Evolutionary conservation across 2,797 vertebrate genomes (phyloP), one percentile per base, ranked within the genome.

Genomic region (Leptoclinus maculatus): DNA sequence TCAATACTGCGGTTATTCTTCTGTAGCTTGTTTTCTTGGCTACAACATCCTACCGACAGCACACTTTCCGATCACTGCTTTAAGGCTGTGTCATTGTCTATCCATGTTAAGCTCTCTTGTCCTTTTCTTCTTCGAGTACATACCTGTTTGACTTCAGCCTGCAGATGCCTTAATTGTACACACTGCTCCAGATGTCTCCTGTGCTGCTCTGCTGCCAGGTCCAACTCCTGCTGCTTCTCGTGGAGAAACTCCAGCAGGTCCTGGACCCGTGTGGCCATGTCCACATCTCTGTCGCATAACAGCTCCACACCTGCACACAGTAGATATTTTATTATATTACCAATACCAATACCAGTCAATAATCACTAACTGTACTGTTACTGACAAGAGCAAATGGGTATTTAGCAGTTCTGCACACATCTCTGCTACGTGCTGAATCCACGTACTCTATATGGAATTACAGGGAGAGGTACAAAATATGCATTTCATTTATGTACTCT

Each of bases 121-220:
- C 49, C 45, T 41, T 23, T 27, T 45, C 23, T 21, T 71, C 62
- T 74, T 49, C 17, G 14, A 34, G 53, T 21, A 8, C 0, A 5
- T 92, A 99, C 98, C 97, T 99, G 98, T 83, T 99, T 99, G 88
- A 99, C 98, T 86, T 99, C 98, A 0, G 98, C 98, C 94, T 99
- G 98, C 63, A 99, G 95, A 88, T 99, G 98, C 14, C 98, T 96
- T 47, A 99, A 94, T 66, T 99, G 93, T 65, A 98, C 97, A 1
- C 97, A 98, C 86, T 99, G 97, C 91, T 99, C 98, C 94, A 99
- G 90, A 89, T 98, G 98, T 73, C 98, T 97, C 69, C 98, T 94
- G 85, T 99, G 98, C 92, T 99, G 98, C 78, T 99, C 98, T 0
- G 97, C 97, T 0, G 96, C 97, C 62, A 98, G 23, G 4, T 99